phyloP scores from a whole-genome alignment of 2,888 invertebrate genomes.

The Drosophila greeni region DNA sequence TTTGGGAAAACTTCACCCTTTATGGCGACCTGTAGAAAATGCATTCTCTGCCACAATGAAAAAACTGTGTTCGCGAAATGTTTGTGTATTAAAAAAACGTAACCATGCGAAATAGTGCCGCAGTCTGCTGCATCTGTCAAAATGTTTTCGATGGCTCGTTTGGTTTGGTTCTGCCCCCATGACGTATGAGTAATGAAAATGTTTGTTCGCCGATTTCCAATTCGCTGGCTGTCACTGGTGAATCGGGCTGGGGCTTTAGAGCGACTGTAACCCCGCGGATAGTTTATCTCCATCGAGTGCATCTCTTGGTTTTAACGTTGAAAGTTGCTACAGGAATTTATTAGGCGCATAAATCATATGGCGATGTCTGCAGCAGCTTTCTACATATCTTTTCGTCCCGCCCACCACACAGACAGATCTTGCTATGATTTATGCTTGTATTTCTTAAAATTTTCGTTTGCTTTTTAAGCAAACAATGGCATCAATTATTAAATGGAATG shows the following conservation, averaged over 20 bases:
- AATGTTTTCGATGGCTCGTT: conserved; percentile 31
- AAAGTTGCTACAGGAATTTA: conserved; percentile 26
- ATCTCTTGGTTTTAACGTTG: conserved; percentile 21
- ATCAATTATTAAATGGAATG: conserved; percentile 24
- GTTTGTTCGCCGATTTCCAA: conserved; percentile 38
- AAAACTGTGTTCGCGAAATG: conserved; percentile 54
- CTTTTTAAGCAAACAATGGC: conserved; percentile 34
- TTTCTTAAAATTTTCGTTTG: conserved; percentile 16
- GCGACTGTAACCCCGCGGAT: conserved; percentile 5
- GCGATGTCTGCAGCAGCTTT: conserved; percentile 18
- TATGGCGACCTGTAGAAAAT: background rate
- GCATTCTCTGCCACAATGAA: conserved; percentile 32
- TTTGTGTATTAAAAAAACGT: conserved; percentile 50
- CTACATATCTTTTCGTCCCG: background rate
- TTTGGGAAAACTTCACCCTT: conserved; percentile 8
- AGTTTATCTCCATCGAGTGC: conserved; percentile 17
- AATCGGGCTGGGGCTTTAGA: conserved; percentile 19
- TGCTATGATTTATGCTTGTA: conserved; percentile 17
- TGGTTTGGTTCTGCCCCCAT: conserved; percentile 18
- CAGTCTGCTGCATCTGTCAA: conserved; percentile 32
- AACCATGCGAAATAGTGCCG: conserved; percentile 39
- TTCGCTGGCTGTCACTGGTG: conserved; percentile 46
- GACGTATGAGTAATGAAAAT: conserved; percentile 65
- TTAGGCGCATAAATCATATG: conserved; percentile 40
- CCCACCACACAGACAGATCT: conserved; percentile 7